Base-by-base conservation (phyloP, 2,113 vertebrate genomes). In the Bos taurus region DNA sequence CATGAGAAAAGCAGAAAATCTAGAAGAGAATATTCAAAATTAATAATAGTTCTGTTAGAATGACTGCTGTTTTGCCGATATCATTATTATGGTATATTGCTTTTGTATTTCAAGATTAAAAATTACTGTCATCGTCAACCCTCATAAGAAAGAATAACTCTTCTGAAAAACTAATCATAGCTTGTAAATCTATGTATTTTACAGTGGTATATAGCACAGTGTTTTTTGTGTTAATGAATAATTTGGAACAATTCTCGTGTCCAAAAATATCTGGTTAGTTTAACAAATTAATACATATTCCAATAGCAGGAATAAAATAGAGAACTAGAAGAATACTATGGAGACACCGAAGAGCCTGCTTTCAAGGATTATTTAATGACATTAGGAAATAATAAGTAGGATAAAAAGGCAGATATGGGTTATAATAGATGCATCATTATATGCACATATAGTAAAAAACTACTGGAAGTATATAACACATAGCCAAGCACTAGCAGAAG, bases 61-160 rank as follows among this genome's bases (percentile, higher is more conserved):
- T 62, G 54, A 86, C 77, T 77, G 54, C 21, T 85, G 6, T 77
- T 74, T 96, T 88, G 25, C 62, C 17, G 81, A 57, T 74, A 93
- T 93, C 89, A 93, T 93, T 96, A 83, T 93, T 59, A 60, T 77
- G 6, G 40, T 59, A 60, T 96, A 87, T 56, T 95, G 90, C 83
- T 95, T 88, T 93, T 96, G 62, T 81, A 62, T 97, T 81, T 96
- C 62, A 95, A 93, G 46, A 93, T 91, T 93, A 67, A 80, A 89
- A 95, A 91, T 92, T 71, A 52, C 10, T 62, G 8, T 83, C 30
- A 90, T 4, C 46, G 40, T 84, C 62, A 97, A 81, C 57, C 16
- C 56, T 96, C 43, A 84, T 94, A 88, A 96, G 54, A 95, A 93
- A 87, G 56, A 91, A 56, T 6, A 77, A 21, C 19, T 59, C 56